Conservation (phyloP, 2,113 vertebrate species). For the Steatornis caripensis region DNA sequence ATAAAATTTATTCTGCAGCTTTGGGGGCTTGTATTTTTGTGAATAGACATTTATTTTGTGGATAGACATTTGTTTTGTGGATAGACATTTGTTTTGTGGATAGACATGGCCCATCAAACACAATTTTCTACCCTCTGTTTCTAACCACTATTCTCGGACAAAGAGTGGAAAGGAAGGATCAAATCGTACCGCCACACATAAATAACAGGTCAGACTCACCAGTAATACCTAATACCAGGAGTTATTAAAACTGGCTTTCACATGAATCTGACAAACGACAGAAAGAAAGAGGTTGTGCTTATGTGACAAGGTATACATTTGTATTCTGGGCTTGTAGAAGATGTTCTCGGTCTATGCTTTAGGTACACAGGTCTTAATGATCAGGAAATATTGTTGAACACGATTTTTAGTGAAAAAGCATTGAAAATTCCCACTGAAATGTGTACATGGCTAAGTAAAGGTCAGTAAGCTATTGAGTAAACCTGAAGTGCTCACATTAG, state of each 20-base stretch:
- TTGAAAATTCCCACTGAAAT: conserved; percentile 55
- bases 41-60: too few species aligned
- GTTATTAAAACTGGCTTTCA: background rate
- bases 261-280: background rate
- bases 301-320: background rate
- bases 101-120: background rate
- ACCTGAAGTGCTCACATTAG: conserved; percentile 38
- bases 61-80: too few species aligned
- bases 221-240: background rate
- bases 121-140: background rate
- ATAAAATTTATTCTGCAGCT: background rate
- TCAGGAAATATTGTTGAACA: conserved; percentile 62
- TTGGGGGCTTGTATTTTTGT: background rate
- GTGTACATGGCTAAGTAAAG: conserved; percentile 62
- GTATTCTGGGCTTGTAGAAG: conserved; percentile 40
- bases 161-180: background rate
- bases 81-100: too few species aligned
- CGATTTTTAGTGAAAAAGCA: conserved; percentile 59
- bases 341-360: background rate
- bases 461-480: conserved; percentile 54
- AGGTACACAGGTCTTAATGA: conserved; percentile 58
- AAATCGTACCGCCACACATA: background rate
- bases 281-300: background rate
- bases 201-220: background rate
- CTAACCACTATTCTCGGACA: background rate